Evolutionary conservation across 1,140 invertebrate genomes (phyloP), one percentile per base, ranked within the genome.

Genomic region (Eriosoma lanigerum): DNA sequence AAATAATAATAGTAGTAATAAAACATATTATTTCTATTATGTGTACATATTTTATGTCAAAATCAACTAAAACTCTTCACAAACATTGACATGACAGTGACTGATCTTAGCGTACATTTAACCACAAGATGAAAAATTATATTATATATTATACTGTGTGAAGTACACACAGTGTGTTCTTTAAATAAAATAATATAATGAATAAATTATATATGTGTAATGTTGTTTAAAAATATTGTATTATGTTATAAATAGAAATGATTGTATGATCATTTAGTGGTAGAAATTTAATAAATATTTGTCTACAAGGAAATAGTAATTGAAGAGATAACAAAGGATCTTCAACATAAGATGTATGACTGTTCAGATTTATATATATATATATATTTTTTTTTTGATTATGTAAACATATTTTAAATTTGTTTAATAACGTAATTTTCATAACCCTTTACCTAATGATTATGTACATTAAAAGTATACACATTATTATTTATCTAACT

Each of bases 351-450:
- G n/a, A n/a, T n/a, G n/a, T n/a, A n/a, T n/a, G n/a, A n/a, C n/a
- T n/a, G n/a, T n/a, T n/a, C n/a, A n/a, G n/a, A n/a, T n/a, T n/a
- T n/a, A n/a, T n/a, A n/a, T n/a, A n/a, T n/a, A n/a, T n/a, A n/a
- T n/a, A n/a, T n/a, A n/a, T 24, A 48, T 48, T 72, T 24, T 13
- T 5, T 48, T 78, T 76, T 78, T 78, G 75, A 78, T 78, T 78
- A 46, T 62, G 48, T 46, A 26, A 29, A 60, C 6, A 1, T 60
- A 38, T 75, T 48, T 60, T 26, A 78, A 60, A 26, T 60, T 26
- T 5, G 17, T 78, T 78, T 15, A 62, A 78, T 19, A 29, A 60
- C 56, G 46, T 24, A 19, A 62, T 78, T 60, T 78, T 48, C 44
- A 60, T 60, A 48, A 24, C 75, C 56, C n/a, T 48, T 78, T 78